Conservation (phyloP, 2,888 invertebrate species). For the Lucinisca nassula region DNA sequence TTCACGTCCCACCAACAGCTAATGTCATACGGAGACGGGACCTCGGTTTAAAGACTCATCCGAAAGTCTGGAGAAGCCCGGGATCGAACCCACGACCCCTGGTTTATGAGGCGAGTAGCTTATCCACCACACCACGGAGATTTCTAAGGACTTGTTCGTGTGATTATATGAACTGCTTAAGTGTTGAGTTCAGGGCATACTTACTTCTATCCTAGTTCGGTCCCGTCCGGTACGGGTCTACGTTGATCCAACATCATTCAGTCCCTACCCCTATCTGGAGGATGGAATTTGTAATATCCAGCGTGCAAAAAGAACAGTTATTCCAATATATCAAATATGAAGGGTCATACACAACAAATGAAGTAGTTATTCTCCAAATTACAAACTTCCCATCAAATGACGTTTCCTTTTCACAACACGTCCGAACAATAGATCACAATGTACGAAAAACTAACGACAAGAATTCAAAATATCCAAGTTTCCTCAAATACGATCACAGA, state of each 20-base stretch:
- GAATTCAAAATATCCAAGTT: not conserved
- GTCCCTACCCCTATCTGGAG: slow-evolving; percentile 39
- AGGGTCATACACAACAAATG: not conserved
- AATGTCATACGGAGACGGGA: too few relatives aligned
- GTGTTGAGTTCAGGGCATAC: too few relatives aligned
- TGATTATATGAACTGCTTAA: too few relatives aligned
- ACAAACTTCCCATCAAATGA: slow-evolving; percentile 3
- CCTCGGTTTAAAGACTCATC: too few relatives aligned
- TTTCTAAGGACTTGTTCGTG: too few relatives aligned
- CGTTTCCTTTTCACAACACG: slow-evolving; percentile 5
- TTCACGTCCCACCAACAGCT: too few relatives aligned
- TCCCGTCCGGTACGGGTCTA: slow-evolving; percentile 66
- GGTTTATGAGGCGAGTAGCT: too few relatives aligned
- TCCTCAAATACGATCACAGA: too few relatives aligned
- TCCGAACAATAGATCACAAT: not conserved
- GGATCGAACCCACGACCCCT: too few relatives aligned
- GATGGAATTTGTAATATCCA: not conserved
- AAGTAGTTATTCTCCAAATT: not conserved
- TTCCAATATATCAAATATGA: not conserved
- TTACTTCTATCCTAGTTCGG: slow-evolving; percentile 54
- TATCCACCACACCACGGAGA: too few relatives aligned
- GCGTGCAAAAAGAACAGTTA: not conserved
- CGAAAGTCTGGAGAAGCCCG: too few relatives aligned
- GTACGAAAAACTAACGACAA: not conserved
- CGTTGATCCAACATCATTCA: slow-evolving; percentile 47